A percentile compares a stretch with the other conserved stretches of the same genome.
These are phyloP conservation scores for Edolisoma coerulescens DNA, from an alignment of 2,113 vertebrate genomes.

Conservation along the genomic window DNA sequence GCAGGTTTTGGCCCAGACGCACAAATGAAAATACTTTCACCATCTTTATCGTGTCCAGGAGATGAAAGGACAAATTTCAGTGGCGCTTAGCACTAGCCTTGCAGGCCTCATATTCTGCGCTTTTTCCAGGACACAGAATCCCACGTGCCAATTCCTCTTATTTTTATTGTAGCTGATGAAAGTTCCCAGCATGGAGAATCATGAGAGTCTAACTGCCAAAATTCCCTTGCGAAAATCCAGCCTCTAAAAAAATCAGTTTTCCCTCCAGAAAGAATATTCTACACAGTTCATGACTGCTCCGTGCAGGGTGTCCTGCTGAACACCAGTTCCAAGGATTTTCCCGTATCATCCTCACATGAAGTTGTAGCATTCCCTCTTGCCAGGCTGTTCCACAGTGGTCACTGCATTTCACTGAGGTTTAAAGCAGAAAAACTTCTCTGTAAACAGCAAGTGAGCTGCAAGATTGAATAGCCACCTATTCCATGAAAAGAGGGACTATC, in stretches of 20 bases:
- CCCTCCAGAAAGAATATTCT: not conserved
- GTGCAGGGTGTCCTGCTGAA: not conserved
- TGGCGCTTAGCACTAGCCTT: not conserved
- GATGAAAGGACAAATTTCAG: conserved; percentile 48
- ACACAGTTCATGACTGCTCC: not conserved
- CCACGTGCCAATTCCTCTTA: not conserved
- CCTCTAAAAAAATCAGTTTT: not conserved
- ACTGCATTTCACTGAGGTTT: not conserved
- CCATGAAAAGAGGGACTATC: not conserved
- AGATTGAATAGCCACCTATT: not conserved
- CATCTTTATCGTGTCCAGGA: conserved; percentile 35
- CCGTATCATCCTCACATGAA: not conserved
- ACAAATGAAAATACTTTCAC: conserved; percentile 47
- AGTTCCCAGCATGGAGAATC: conserved; percentile 14
- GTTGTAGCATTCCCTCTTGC: not conserved
- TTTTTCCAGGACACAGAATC: conserved; percentile 19
- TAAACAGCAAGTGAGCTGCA: not conserved
- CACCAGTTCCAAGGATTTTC: not conserved
- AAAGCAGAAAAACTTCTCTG: not conserved
- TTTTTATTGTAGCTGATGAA: conserved; percentile 47
- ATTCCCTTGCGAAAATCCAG: not conserved
- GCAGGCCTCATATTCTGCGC: not conserved
- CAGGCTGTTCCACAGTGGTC: not conserved
- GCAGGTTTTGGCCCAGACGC: not conserved
- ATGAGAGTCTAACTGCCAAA: not conserved